Conservation (phyloP, 2,797 vertebrate genomes). For the Peromyscus eremicus region DNA sequence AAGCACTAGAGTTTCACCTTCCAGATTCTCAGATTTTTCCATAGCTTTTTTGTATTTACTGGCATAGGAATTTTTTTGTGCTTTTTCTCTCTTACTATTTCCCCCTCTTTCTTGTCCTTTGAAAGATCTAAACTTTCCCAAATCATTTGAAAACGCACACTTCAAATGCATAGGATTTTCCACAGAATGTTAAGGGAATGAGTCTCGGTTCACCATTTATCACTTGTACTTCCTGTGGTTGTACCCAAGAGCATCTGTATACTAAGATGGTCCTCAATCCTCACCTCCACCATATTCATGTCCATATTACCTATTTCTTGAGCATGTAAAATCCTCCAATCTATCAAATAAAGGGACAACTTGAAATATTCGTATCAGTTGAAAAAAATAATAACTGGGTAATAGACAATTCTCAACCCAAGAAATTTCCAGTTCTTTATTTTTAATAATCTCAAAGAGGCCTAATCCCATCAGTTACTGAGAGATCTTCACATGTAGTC, state of each 20-base stretch:
- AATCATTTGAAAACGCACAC: background rate
- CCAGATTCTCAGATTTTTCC: background rate
- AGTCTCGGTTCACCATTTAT: background rate
- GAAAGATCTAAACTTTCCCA: background rate
- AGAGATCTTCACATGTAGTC: background rate
- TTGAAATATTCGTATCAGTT: background rate
- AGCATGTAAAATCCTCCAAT: background rate
- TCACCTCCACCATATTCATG: background rate
- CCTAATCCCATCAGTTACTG: background rate
- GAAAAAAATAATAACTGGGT: background rate
- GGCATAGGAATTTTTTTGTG: background rate
- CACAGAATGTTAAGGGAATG: background rate
- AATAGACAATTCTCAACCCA: background rate
- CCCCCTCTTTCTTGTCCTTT: background rate
- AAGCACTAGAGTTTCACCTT: background rate
- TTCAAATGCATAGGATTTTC: background rate
- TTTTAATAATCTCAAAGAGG: background rate
- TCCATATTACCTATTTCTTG: background rate
- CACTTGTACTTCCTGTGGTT: background rate
- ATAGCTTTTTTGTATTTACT: background rate
- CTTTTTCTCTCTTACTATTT: background rate
- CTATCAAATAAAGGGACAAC: background rate
- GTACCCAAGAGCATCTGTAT: background rate
- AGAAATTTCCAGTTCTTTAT: conserved; percentile 1
- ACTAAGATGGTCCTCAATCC: background rate